phyloP scores from a whole-genome alignment of 2,888 invertebrate genomes.

The Melieria crassipennis region DNA sequence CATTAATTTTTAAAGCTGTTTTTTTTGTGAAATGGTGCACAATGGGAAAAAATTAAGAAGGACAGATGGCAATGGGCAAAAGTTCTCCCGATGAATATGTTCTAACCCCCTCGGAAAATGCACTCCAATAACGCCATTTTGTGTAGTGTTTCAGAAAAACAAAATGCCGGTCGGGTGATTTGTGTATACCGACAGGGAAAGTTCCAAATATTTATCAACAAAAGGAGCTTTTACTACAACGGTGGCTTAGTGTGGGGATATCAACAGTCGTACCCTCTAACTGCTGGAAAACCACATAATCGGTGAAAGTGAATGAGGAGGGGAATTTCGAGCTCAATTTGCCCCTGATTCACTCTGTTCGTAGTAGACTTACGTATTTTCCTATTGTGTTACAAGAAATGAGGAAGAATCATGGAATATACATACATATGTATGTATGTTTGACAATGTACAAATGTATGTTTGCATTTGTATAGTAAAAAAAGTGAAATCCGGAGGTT shows the following conservation, averaged over 20 bases:
- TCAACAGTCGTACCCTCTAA: background rate
- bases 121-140: slow-evolving; percentile 51
- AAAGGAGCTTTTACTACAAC: slow-evolving; percentile 7
- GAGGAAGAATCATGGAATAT: background rate
- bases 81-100: no score
- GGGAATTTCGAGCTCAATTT: no score
- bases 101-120: no score
- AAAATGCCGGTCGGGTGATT: slow-evolving; percentile 42
- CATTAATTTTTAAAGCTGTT: no score
- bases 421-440: background rate
- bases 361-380: background rate
- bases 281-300: no score
- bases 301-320: no score
- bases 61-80: no score
- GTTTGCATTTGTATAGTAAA: background rate
- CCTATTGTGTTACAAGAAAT: background rate
- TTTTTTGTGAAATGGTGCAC: no score
- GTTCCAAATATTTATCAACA: slow-evolving; percentile 19
- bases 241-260: background rate
- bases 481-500: no score
- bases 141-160: slow-evolving; percentile 40
- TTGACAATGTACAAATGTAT: background rate
- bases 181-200: background rate
- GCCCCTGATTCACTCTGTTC: no score
- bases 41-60: no score